A percentile compares a stretch with the other conserved stretches of the same genome.
Conservation (phyloP, 2,888 invertebrate genomes). For the Emmelina monodactyla region DNA sequence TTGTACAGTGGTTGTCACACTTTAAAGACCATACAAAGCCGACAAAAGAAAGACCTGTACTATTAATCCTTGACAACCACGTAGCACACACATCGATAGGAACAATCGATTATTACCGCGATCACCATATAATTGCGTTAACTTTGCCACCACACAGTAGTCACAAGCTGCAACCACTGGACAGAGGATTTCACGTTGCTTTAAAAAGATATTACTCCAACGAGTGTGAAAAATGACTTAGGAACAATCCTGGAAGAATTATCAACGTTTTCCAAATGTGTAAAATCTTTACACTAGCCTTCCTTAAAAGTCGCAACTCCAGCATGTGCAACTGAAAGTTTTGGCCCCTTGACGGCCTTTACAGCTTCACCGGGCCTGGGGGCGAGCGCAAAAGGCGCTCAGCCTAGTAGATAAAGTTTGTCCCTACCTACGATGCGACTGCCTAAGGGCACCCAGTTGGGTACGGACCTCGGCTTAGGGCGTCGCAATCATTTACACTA, state of each 20-base stretch:
- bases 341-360: no score
- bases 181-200: slow-evolving; percentile 9
- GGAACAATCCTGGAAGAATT: slow-evolving; percentile 17
- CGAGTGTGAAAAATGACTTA: slow-evolving; percentile 19
- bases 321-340: background rate
- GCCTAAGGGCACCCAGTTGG: no score
- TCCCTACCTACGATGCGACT: no score
- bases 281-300: slow-evolving; percentile 7
- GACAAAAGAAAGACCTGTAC: slow-evolving; percentile 7
- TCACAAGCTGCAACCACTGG: slow-evolving; percentile 11
- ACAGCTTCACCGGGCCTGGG: no score
- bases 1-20: slow-evolving; percentile 8
- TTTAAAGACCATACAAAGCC: slow-evolving; percentile 1
- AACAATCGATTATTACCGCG: slow-evolving; percentile 8
- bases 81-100: slow-evolving; percentile 6
- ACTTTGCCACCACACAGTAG: slow-evolving; percentile 13
- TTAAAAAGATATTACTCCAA: slow-evolving; percentile 16
- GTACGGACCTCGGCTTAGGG: no score
- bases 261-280: slow-evolving; percentile 15
- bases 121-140: slow-evolving; percentile 11
- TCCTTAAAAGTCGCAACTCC: background rate
- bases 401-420: no score
- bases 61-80: slow-evolving; percentile 14
- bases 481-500: no score
- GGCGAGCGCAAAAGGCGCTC: no score